Base-by-base conservation (phyloP, 2,797 vertebrate genomes). In the Dallia pectoralis region DNA sequence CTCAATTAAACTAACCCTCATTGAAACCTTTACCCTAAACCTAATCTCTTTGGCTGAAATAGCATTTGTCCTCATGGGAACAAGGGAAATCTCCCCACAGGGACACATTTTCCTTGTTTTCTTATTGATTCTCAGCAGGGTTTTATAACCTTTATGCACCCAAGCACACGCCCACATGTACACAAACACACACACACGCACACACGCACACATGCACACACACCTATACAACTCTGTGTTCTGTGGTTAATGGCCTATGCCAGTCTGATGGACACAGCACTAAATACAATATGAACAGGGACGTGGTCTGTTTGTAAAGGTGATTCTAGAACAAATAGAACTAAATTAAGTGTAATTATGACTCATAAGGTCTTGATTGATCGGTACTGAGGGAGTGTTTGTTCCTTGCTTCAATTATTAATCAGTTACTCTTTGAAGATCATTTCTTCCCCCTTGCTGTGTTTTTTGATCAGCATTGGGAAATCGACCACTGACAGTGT, bases 311-410 rank as follows among this genome's bases (percentile, higher is more conserved):
- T 59, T 72, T 80, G 79, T 78, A 71, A 77, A 84, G 82, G 79
- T 29, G 79, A 63, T 69, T 72, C 75, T 80, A 82, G 80, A 84
- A 88, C 78, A 81, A 79, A 86, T 74, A 78, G 70, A 48, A 48
- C 79, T 67, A 79, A 87, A 72, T 78, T 67, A 48, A 48, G 79
- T 68, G 72, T 76, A 77, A 47, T 78, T 76, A 77, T 76, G 80
- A 67, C 1, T 15, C 67, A 3, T 2, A 22, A 70, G 48, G 44
- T 72, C 69, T 76, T 63, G 65, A 18, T 70, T 49, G 59, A 25
- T 47, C 16, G 30, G 16, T 53, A 65, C 68, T 63, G 78, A 71
- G 62, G 66, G 72, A 70, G 62, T 68, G 53, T 11, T 77, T 84
- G 78, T 81, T 82, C 76, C 78, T 79, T 74, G 67, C 59, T 49